Evolutionary conservation across 1,140 invertebrate genomes (phyloP).

Genomic region (Chironomus striatipennis): DNA sequence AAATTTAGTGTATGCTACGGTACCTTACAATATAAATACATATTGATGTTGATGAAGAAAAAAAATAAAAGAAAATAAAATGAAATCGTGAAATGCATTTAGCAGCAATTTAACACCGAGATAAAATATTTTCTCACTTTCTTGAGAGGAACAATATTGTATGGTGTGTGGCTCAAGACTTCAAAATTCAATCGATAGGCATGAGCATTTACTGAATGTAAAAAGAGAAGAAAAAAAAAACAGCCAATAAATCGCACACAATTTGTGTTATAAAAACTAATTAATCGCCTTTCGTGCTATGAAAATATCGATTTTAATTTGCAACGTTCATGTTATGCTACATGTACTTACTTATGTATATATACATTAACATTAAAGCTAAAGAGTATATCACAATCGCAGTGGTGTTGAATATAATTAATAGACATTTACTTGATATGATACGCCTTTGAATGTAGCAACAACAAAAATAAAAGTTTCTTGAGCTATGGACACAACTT

Average conservation of each 20-base stretch:
- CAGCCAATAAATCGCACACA: constrained; percentile 20
- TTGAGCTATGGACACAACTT: not conserved
- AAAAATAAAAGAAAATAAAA: not conserved
- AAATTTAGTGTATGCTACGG: not conserved
- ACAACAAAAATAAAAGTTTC: not conserved
- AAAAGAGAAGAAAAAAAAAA: not conserved
- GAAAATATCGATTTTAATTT: constrained; percentile 23
- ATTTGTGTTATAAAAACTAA: constrained; percentile 24
- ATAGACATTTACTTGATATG: constrained; percentile 2
- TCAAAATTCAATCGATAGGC: constrained; percentile 14
- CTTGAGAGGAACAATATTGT: not conserved
- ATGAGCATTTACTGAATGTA: not conserved
- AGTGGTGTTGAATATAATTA: constrained; percentile 14
- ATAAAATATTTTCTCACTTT: constrained; percentile 23
- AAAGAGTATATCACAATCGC: constrained; percentile 1
- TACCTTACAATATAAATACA: too few relatives aligned
- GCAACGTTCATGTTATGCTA: constrained; percentile 12
- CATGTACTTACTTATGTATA: not conserved
- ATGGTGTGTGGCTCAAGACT: constrained; percentile 14
- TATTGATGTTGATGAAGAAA: not conserved
- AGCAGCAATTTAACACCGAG: constrained; percentile 17
- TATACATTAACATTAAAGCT: not conserved
- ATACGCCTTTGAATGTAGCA: not conserved
- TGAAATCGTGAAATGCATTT: constrained; percentile 19
- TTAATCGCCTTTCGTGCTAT: constrained; percentile 21